Conservation (phyloP, 2,888 invertebrate genomes). For the Dyspetes luteomarginatus region DNA sequence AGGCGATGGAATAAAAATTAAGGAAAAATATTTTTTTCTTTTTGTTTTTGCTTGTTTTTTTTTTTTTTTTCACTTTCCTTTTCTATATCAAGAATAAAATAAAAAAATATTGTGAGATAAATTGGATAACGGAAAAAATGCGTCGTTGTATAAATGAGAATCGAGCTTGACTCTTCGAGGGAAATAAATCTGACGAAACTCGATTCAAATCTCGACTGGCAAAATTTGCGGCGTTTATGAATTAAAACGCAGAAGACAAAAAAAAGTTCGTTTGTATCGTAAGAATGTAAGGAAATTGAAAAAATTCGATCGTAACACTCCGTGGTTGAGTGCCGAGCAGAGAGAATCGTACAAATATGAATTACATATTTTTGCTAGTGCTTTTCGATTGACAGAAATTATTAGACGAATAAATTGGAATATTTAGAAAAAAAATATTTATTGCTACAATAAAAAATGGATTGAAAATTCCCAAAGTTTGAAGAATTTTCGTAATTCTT, state of each 20-base stretch:
- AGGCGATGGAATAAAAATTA: conserved; percentile 77
- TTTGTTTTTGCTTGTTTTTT: conserved; percentile 18
- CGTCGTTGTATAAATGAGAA: conserved; percentile 55
- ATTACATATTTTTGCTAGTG: background rate
- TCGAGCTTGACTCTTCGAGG: too few relatives aligned
- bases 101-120: conserved; percentile 56
- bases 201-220: conserved; percentile 22
- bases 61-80: conserved; percentile 32
- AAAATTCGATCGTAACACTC: conserved; percentile 12
- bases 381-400: background rate
- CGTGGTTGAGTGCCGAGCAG: background rate
- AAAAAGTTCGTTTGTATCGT: conserved; percentile 1
- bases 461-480: background rate
- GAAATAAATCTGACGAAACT: background rate
- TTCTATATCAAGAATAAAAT: conserved; percentile 58
- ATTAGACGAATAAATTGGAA: background rate
- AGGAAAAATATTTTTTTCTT: conserved; percentile 53
- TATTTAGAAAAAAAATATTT: background rate
- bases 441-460: background rate
- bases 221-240: conserved; percentile 46
- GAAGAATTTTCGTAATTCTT: conserved; percentile 11
- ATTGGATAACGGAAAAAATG: conserved; percentile 33
- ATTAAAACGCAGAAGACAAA: too few relatives aligned
- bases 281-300: conserved; percentile 8
- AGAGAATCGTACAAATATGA: conserved; percentile 41